phyloP scores from a whole-genome alignment of 2,888 invertebrate species.

The Apodemia hepburni region DNA sequence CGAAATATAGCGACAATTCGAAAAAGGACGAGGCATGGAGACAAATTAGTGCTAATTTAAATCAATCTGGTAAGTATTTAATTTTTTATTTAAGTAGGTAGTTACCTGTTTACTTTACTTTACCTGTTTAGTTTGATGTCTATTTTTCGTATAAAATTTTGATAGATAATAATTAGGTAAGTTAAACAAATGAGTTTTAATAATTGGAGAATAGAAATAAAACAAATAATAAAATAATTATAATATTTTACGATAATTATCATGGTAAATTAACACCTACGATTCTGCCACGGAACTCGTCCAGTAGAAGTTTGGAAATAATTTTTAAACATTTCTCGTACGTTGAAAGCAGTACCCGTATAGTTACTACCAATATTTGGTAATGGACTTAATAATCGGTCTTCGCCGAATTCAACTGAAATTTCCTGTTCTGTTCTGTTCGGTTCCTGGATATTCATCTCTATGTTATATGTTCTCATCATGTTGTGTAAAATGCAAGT shows the following conservation, averaged over 20 bases:
- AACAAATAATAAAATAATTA: background rate
- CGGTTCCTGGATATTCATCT: constrained; percentile 15
- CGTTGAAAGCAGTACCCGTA: constrained; percentile 23
- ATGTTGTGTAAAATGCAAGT: constrained; percentile 27
- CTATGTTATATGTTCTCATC: constrained; percentile 28
- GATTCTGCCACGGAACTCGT: constrained; percentile 21
- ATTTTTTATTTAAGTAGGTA: background rate
- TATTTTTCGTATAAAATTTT: constrained; percentile 7
- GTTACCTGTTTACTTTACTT: too few species aligned
- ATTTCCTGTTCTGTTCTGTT: constrained; percentile 17
- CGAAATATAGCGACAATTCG: constrained; percentile 27
- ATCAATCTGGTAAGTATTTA: constrained; percentile 18
- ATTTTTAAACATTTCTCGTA: constrained; percentile 23
- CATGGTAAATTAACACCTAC: background rate
- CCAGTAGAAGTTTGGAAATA: constrained; percentile 25
- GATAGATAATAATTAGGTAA: background rate
- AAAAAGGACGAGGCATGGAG: constrained; percentile 33
- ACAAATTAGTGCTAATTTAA: constrained; percentile 32
- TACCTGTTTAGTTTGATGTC: too few species aligned
- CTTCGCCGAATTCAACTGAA: constrained; percentile 10
- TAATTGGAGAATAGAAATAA: too few species aligned
- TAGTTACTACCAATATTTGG: constrained; percentile 11
- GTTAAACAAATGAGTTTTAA: too few species aligned
- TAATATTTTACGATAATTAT: background rate
- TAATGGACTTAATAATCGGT: constrained; percentile 21